Base-by-base conservation (phyloP, 2,797 vertebrate genomes). In the Astyanax mexicanus region DNA sequence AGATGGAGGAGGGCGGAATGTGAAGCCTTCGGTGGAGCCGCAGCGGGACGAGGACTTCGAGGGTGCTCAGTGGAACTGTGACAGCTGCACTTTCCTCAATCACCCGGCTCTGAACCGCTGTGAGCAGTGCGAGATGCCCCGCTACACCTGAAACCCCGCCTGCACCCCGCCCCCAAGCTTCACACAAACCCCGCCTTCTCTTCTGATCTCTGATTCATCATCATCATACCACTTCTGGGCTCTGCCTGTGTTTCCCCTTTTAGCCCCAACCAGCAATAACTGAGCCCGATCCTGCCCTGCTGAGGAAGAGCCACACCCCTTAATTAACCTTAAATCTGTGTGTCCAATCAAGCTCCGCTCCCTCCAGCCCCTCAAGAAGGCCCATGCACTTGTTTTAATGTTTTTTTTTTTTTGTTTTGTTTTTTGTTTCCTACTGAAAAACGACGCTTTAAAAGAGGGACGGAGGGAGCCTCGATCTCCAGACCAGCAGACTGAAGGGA, bases 81-180 rank as follows among this genome's bases (percentile, higher is more conserved):
- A 98, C 83, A 98, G 95, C 91, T 99, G 98, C 93, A 99, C 98
- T 86, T 99, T 99, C 89, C 96, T 99, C 87, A 99, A 99, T 91
- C 98, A 99, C 82, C 98, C 98, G 45, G 98, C 98, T 74, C 95
- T 99, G 78, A 98, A 99, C 89, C 98, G 98, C 89, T 99, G 98
- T 88, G 98, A 99, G 91, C 96, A 98, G 87, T 99, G 98, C 74
- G 98, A 99, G 90, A 99, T 99, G 97, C 98, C 98, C 0, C 95
- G 97, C 89, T 97, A 96, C 92, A 96, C 95, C 89, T 99, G 96
- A 99, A 89, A 88, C 83, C 75, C 82, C 83, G 69, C 83, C 44
- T 54, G 68, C 15, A 10, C 55, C 42, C 17, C 29, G 29, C 29
- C 29, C 29, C 29, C 29, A 32, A 12, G 17, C 44, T 21, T 45